These are phyloP conservation scores for Gallinago solitaria DNA, from an alignment of 2,797 vertebrate species.

Conservation along the genomic window DNA sequence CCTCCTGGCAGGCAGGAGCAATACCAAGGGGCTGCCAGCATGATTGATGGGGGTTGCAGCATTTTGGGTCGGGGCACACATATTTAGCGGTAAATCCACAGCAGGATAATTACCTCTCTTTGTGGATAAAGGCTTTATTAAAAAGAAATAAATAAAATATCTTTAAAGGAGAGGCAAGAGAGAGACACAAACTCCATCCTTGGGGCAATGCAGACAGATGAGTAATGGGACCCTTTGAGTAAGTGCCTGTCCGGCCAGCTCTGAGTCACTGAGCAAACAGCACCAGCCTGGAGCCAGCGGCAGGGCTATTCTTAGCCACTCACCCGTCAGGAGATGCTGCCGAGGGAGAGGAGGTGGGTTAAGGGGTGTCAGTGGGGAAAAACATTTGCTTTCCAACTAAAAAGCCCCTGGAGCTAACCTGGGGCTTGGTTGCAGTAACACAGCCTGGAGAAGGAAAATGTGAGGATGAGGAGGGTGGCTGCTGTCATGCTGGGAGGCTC, in stretches of 20 bases:
- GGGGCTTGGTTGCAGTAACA: background rate
- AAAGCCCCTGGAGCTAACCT: background rate
- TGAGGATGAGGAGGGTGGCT: background rate
- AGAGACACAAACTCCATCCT: conserved; percentile 44
- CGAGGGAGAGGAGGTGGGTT: background rate
- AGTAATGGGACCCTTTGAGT: conserved; percentile 63
- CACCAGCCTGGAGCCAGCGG: conserved; percentile 43
- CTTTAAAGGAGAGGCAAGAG: background rate
- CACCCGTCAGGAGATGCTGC: background rate
- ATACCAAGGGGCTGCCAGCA: background rate
- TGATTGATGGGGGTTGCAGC: background rate
- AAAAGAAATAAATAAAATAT: conserved; percentile 23
- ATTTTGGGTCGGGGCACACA: background rate
- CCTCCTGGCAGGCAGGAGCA: background rate
- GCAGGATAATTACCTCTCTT: background rate
- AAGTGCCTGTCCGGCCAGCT: conserved; percentile 49
- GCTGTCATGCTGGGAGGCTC: fast-evolving
- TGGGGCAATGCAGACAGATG: conserved; percentile 50
- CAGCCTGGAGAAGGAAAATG: background rate
- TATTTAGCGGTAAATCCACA: background rate
- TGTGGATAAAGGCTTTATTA: background rate
- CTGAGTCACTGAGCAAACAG: conserved; percentile 69
- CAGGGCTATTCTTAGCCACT: conserved; percentile 48
- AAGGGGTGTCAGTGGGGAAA: background rate
- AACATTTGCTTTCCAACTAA: background rate